Conservation (phyloP, 2,113 vertebrate species). For the Callipepla californica region DNA sequence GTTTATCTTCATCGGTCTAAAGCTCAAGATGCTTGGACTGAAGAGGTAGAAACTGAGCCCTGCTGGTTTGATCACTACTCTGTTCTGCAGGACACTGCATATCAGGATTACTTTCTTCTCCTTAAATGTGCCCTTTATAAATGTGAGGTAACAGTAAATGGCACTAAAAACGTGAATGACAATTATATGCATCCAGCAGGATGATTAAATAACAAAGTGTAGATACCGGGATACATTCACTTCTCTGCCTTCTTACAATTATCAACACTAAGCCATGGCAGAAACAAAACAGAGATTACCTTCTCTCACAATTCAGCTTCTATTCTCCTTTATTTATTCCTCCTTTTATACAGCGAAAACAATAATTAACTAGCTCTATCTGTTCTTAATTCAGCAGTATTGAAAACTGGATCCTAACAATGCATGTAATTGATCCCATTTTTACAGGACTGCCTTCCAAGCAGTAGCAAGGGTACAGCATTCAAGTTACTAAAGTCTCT, state of each 20-base stretch:
- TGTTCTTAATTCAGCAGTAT: constrained; percentile 17
- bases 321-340: neutral
- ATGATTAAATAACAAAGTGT: constrained; percentile 40
- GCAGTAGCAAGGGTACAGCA: neutral
- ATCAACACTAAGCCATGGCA: constrained; percentile 17
- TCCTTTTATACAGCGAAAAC: neutral
- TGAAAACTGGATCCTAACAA: neutral
- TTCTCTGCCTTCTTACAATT: constrained; percentile 25
- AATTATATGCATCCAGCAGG: constrained; percentile 20
- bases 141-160: constrained; percentile 32
- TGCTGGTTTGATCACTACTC: neutral
- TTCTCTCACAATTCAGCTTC: constrained; percentile 12
- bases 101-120: constrained; percentile 5
- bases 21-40: neutral
- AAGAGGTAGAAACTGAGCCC: neutral
- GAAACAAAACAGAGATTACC: constrained; percentile 42
- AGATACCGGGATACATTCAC: constrained; percentile 28
- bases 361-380: constrained; percentile 28
- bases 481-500: neutral
- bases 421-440: neutral
- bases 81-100: neutral
- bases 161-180: constrained; percentile 40
- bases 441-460: neutral
- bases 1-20: neutral
- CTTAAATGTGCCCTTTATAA: constrained; percentile 22